Percentiles rank a stretch among this genome's conserved stretches.
These are phyloP conservation scores for Cephalotes varians DNA, from an alignment of 2,888 invertebrate genomes.

Conservation along the genomic window DNA sequence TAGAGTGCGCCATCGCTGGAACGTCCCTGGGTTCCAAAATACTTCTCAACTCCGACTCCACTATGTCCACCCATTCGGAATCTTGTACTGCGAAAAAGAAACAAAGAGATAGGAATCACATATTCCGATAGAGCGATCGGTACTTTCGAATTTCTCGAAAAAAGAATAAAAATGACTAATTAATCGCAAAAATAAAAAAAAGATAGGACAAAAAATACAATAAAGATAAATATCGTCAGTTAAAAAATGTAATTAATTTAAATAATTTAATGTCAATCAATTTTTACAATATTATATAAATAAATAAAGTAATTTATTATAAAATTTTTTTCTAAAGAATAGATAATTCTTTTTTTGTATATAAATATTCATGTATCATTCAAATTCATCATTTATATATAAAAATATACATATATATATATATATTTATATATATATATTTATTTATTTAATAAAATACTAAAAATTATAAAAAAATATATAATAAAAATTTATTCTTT, in stretches of 20 bases:
- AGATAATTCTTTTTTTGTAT: too few relatives aligned
- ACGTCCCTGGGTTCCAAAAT: constrained; percentile 92
- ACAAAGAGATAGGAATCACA: constrained; percentile 25
- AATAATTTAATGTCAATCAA: not conserved
- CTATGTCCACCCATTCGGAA: constrained; percentile 93
- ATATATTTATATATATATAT: too few relatives aligned
- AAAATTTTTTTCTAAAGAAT: not conserved
- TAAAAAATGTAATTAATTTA: not conserved
- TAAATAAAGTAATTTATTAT: not conserved
- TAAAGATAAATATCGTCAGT: not conserved
- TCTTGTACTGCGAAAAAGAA: constrained; percentile 86
- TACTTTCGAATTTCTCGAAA: not conserved
- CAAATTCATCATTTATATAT: too few relatives aligned
- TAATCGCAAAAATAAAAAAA: not conserved
- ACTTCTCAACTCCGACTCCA: constrained; percentile 92
- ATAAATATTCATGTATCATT: too few relatives aligned
- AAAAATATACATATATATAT: too few relatives aligned
- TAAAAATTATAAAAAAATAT: too few relatives aligned
- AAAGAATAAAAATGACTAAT: not conserved
- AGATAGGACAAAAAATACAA: not conserved
- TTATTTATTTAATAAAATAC: not conserved
- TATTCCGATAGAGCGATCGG: not conserved
- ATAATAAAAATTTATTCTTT: not conserved
- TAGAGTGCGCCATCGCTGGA: constrained; percentile 89
- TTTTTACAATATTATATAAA: not conserved